Evolutionary conservation across 2,113 vertebrate genomes (phyloP).

Genomic region (Carollia perspicillata): DNA sequence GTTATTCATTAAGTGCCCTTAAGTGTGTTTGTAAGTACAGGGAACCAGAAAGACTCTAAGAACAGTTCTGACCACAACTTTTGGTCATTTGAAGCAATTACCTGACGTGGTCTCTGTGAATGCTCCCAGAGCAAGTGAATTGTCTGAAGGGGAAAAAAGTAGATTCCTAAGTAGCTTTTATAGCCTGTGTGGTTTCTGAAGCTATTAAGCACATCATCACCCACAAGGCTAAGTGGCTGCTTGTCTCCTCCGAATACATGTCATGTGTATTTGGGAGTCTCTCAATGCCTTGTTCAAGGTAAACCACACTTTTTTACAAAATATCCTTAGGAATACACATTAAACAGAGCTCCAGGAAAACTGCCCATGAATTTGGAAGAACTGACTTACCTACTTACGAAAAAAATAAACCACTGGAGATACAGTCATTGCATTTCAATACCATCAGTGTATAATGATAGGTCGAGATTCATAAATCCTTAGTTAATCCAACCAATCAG

Average conservation of each 20-base stretch:
- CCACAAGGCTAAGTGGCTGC: background rate
- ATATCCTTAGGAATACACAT: background rate
- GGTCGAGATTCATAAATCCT: background rate
- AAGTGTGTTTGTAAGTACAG: conserved; percentile 62
- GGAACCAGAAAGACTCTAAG: conserved; percentile 49
- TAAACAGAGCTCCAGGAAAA: background rate
- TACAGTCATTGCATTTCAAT: background rate
- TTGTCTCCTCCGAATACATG: background rate
- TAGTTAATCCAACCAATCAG: background rate
- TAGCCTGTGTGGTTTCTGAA: background rate
- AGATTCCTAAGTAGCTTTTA: conserved; percentile 32
- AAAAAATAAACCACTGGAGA: background rate
- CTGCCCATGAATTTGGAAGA: background rate
- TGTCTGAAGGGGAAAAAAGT: background rate
- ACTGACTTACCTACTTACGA: background rate
- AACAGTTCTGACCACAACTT: conserved; percentile 57
- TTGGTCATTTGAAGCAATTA: conserved; percentile 67
- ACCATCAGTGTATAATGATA: background rate
- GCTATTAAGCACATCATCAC: background rate
- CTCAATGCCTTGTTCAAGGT: background rate
- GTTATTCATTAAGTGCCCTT: conserved; percentile 73
- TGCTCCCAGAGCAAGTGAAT: conserved; percentile 23
- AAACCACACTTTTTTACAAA: background rate
- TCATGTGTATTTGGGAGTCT: background rate
- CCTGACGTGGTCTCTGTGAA: conserved; percentile 18